Percentiles rank a stretch among this genome's conserved stretches.
phyloP scores from a whole-genome alignment of 2,888 invertebrate species.

The Thereva nobilitata region DNA sequence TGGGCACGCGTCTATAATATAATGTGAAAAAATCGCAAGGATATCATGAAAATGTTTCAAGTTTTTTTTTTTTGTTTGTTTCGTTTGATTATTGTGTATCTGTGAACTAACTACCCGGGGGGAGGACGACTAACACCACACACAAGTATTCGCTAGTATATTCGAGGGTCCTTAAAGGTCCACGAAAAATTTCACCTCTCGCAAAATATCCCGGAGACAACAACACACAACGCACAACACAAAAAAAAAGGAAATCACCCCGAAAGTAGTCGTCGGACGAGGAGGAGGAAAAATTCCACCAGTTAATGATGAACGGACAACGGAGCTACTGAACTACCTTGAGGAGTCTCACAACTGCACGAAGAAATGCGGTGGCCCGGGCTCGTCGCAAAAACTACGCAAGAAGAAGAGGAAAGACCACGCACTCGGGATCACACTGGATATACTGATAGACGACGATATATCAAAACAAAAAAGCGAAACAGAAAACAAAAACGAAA shows the following conservation, averaged over 20 bases:
- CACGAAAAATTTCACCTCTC: constrained; percentile 11
- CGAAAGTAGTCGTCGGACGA: background rate
- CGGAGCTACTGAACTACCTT: constrained; percentile 35
- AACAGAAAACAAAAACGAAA: constrained; percentile 16
- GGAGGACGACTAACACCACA: constrained; percentile 3
- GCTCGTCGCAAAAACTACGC: constrained; percentile 20
- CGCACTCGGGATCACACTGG: constrained; percentile 25
- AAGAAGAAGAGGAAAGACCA: constrained; percentile 19
- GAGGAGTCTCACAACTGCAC: constrained; percentile 21
- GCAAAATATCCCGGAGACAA: constrained; percentile 11
- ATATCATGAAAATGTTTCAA: too few relatives aligned
- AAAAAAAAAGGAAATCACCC: background rate
- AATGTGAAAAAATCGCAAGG: too few relatives aligned
- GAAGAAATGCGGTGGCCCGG: constrained; percentile 23
- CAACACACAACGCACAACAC: background rate
- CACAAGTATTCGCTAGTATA: background rate
- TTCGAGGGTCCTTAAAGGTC: constrained; percentile 21
- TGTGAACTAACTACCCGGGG: constrained; percentile 10
- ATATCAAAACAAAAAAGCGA: constrained; percentile 8
- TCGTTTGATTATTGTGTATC: too few relatives aligned
- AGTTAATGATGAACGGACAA: constrained; percentile 30
- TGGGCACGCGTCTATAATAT: too few relatives aligned
- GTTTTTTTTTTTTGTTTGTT: too few relatives aligned
- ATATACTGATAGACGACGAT: constrained; percentile 6
- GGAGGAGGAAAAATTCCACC: constrained; percentile 35